These are phyloP conservation scores for Aphodius granarius DNA, from an alignment of 2,888 invertebrate species.

Conservation along the genomic window DNA sequence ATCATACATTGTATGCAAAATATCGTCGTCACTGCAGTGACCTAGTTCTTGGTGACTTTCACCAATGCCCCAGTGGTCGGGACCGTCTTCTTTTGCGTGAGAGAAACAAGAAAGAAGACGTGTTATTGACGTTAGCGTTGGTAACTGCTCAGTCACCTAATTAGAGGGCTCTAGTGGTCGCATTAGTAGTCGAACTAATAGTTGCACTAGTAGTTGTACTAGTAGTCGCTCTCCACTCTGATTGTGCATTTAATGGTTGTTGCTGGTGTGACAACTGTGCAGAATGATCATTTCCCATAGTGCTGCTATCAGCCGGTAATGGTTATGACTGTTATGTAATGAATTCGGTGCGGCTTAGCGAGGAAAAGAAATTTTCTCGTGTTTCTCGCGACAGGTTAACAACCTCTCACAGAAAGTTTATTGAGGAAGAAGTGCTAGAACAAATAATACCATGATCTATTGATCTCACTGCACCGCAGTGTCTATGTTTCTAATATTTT, in stretches of 20 bases:
- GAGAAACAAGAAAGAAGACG: slow-evolving; percentile 21
- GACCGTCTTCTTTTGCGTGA: not conserved
- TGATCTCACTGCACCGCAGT: not conserved
- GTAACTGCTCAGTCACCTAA: slow-evolving; percentile 15
- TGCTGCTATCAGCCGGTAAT: not conserved
- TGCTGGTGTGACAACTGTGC: not conserved
- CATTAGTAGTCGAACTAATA: no score
- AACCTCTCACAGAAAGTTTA: not conserved
- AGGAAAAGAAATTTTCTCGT: not conserved
- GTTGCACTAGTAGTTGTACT: no score
- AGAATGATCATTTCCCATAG: not conserved
- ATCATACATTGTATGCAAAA: not conserved
- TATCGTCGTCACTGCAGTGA: slow-evolving; percentile 36
- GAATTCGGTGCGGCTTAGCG: not conserved
- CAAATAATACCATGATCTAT: not conserved
- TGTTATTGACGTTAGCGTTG: slow-evolving; percentile 25
- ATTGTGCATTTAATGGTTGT: not conserved
- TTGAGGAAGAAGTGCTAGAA: not conserved
- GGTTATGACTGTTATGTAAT: not conserved
- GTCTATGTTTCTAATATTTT: no score
- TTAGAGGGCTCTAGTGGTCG: slow-evolving; percentile 13
- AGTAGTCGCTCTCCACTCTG: not conserved
- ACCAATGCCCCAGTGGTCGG: slow-evolving; percentile 44
- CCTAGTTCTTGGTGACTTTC: slow-evolving; percentile 46
- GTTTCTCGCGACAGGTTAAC: not conserved